Percentiles rank a stretch among this genome's conserved stretches.
phyloP scores from a whole-genome alignment of 1,140 invertebrate species.

The Phthorimaea operculella region DNA sequence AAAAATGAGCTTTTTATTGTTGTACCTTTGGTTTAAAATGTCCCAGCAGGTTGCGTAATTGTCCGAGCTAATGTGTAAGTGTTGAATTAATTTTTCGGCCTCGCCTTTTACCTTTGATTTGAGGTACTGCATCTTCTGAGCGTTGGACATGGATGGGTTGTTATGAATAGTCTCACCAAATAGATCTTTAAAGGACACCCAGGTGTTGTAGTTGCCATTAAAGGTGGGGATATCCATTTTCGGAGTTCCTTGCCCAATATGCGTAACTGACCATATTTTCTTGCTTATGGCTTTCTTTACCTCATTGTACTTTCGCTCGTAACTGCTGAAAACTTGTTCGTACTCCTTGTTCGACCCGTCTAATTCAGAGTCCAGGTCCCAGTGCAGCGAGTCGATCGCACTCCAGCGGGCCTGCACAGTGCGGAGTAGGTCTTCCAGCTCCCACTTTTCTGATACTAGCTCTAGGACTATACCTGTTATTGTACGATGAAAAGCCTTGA shows the following conservation, averaged over 20 bases:
- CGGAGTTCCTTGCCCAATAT: neutral
- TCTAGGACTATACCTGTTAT: neutral
- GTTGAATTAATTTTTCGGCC: conserved; percentile 6
- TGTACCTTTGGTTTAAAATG: conserved; percentile 7
- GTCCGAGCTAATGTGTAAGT: conserved; percentile 3
- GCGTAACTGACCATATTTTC: conserved; percentile 3
- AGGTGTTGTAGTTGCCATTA: neutral
- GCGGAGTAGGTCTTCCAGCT: neutral
- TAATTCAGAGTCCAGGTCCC: conserved; percentile 5
- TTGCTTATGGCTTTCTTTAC: conserved; percentile 4
- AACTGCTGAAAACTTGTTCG: neutral
- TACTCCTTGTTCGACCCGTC: neutral
- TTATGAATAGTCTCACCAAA: conserved; percentile 7
- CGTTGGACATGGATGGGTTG: conserved; percentile 4
- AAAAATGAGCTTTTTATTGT: conserved; percentile 8
- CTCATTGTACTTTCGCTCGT: neutral
- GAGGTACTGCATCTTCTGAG: conserved; percentile 6
- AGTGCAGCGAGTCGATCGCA: conserved; percentile 5
- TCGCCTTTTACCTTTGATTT: conserved; percentile 5
- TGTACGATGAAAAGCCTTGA: conserved; percentile 5
- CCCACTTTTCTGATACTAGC: conserved; percentile 4
- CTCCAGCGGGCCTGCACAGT: conserved; percentile 3
- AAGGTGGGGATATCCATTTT: conserved; percentile 8
- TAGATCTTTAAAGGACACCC: conserved; percentile 7
- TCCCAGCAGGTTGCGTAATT: conserved; percentile 6